A percentile compares a stretch with the other conserved stretches of the same genome.
Evolutionary conservation across 2,888 invertebrate species (phyloP).

Genomic region (Sinohyriopsis cumingii): DNA sequence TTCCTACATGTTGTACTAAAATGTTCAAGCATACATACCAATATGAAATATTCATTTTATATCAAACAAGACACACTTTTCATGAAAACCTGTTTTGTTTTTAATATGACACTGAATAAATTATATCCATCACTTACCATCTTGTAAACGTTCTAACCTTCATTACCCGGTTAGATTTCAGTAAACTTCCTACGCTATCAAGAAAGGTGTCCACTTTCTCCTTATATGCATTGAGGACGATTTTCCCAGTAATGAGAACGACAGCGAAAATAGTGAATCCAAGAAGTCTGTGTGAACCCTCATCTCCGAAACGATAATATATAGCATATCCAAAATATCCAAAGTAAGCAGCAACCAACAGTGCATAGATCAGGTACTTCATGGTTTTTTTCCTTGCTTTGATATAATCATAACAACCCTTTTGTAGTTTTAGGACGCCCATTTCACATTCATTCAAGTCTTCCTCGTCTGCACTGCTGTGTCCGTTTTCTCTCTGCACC

Average conservation of each 20-base stretch:
- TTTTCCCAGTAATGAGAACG: conserved; percentile 21
- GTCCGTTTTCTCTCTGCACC: no score
- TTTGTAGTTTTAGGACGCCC: no score
- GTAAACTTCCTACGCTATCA: conserved; percentile 7
- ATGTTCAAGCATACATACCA: no score
- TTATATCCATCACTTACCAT: conserved; percentile 17
- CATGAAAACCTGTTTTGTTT: no score
- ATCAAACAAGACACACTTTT: no score
- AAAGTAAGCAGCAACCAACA: conserved; percentile 25
- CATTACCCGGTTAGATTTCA: conserved; percentile 11
- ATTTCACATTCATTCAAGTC: no score
- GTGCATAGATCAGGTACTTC: conserved; percentile 7
- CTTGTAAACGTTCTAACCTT: conserved; percentile 5
- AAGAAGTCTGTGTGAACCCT: conserved; percentile 46
- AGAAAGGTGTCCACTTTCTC: conserved; percentile 20
- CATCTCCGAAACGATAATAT: conserved; percentile 49
- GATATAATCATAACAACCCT: no score
- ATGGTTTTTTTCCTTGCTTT: conserved; percentile 5
- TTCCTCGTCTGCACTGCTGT: no score
- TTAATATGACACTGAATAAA: no score
- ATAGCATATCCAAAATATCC: conserved; percentile 39
- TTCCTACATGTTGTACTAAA: no score
- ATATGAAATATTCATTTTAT: no score
- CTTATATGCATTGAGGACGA: conserved; percentile 11
- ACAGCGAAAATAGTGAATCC: conserved; percentile 42